Base-by-base conservation (phyloP, 35 echinoderm and acorn worm species). In the Nesometra sesokonis region DNA sequence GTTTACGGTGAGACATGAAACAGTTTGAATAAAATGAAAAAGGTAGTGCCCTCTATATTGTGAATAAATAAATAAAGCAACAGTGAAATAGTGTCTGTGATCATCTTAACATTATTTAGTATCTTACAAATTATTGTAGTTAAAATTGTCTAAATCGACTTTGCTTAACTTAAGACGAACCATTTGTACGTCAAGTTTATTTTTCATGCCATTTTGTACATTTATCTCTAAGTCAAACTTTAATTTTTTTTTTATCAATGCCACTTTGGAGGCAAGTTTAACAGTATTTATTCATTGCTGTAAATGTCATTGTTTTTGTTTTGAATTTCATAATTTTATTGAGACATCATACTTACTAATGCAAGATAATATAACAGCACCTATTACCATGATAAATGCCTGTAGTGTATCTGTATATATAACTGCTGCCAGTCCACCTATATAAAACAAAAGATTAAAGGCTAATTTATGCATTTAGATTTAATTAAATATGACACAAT, bases 341-440 rank as follows among this genome's bases (percentile, higher is more conserved):
- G 32, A 15, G 0, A 81, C 17, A 4, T 32, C 15, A 43, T 43
- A 34, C 81, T 30, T 83, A 83, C 81, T 38, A 36, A 83, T 83
- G 5, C 11, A 13, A 17, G 37, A 19, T 11, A 83, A 38, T 39
- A 83, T 39, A 39, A 83, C 27, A 2, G 34, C 81, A 38, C 81
- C 81, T 4, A 83, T 30, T 23, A 83, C 23, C 81, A 83, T 83
- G 3, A 83, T 38, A 83, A 83, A 30, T 17, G 37, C 34, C 8
- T 83, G 34, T 30, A 38, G 17, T 7, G 81, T 83, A 35, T 83
- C 81, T 36, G 81, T 83, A 17, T 38, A 83, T 27, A 83, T 83
- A 36, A 83, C 81, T 23, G 81, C 81, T 36, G 81, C 81, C 23
- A 83, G 81, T 8, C 81, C 81, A 5, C 81, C 81, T 83, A 39